Conservation (phyloP, 1,140 invertebrate genomes). For the Maniola jurtina region DNA sequence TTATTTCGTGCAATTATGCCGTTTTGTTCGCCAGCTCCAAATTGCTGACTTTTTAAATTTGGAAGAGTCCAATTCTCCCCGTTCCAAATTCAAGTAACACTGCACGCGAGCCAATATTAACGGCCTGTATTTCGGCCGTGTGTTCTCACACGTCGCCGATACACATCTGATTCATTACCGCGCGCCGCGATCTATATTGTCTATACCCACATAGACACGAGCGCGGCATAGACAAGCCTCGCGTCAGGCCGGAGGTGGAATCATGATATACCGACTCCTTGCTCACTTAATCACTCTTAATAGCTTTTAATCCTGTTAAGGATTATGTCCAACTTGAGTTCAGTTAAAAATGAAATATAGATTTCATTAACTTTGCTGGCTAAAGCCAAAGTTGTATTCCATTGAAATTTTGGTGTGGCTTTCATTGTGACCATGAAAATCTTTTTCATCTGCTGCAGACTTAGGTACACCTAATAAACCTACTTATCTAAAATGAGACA, state of each 20-base stretch:
- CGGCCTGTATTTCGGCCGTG: slow-evolving; percentile 72
- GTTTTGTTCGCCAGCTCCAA: too few relatives aligned
- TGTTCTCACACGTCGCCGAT: slow-evolving; percentile 76
- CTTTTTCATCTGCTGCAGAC: too few relatives aligned
- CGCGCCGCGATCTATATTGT: slow-evolving; percentile 57
- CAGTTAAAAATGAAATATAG: slow-evolving; percentile 12
- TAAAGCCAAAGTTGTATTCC: not conserved
- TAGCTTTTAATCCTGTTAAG: slow-evolving; percentile 15
- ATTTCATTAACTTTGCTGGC: not conserved
- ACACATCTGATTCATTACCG: slow-evolving; percentile 77
- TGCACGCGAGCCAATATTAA: slow-evolving; percentile 75
- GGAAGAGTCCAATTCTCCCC: slow-evolving; percentile 20
- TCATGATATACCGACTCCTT: slow-evolving; percentile 30
- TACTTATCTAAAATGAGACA: too few relatives aligned
- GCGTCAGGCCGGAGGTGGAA: slow-evolving; percentile 29
- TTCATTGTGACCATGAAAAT: not conserved
- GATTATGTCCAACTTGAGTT: slow-evolving; percentile 9
- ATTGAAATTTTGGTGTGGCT: not conserved
- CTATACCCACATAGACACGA: slow-evolving; percentile 30
- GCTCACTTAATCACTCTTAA: slow-evolving; percentile 20
- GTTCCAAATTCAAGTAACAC: slow-evolving; percentile 31
- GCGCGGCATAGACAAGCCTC: slow-evolving; percentile 27
- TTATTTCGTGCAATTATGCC: too few relatives aligned
- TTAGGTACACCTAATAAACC: too few relatives aligned
- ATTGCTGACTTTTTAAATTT: not conserved